Percentiles rank a stretch among this genome's conserved stretches.
Evolutionary conservation across 2,113 vertebrate genomes (phyloP).

Genomic region (Ceuthmochares aereus): DNA sequence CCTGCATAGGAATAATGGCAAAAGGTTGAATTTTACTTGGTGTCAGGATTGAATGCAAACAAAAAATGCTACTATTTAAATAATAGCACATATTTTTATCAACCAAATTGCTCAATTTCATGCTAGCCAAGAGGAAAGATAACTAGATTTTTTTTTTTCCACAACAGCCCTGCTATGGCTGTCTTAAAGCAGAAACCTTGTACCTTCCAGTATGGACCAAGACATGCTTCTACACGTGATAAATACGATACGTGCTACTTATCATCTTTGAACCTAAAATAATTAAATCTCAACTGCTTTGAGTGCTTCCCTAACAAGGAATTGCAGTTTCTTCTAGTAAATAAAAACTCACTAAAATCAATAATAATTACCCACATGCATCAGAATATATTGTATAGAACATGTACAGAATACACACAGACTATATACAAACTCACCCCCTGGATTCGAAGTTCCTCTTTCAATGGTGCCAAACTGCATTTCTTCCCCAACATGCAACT

Average conservation of each 20-base stretch:
- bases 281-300: neutral
- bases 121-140: neutral
- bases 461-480: conserved; percentile 94
- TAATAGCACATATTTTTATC: neutral
- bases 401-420: neutral
- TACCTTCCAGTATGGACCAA: neutral
- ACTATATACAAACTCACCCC: conserved; percentile 81
- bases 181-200: neutral
- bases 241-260: neutral
- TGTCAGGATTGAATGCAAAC: neutral
- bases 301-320: neutral
- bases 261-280: neutral
- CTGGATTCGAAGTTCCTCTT: conserved; percentile 94
- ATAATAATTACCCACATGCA: neutral
- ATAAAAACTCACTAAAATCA: neutral
- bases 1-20: neutral
- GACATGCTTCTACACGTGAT: neutral
- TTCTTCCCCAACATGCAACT: conserved; percentile 99
- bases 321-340: neutral
- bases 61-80: neutral
- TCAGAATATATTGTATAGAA: neutral
- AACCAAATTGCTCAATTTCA: neutral
- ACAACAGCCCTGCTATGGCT: neutral
- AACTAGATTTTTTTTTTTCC: neutral
- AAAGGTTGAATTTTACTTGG: neutral